Evolutionary conservation across 2,888 invertebrate species (phyloP).

Genomic region (Synanthedon myopaeformis): DNA sequence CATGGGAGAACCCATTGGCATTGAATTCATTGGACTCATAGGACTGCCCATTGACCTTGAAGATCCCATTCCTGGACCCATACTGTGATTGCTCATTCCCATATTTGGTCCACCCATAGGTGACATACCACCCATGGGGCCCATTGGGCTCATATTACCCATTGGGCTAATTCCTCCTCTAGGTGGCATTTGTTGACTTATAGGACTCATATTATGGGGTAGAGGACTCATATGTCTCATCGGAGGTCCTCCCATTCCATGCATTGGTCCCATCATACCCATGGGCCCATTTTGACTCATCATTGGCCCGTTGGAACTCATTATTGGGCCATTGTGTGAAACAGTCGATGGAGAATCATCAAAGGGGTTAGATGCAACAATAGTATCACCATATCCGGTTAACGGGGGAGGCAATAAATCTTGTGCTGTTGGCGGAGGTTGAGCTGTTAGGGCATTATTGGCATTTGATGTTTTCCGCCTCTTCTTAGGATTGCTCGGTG

Average conservation of each 20-base stretch:
- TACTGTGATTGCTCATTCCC: slow-evolving; percentile 74
- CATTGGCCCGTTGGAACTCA: slow-evolving; percentile 74
- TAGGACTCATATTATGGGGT: slow-evolving; percentile 72
- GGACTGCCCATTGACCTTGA: slow-evolving; percentile 77
- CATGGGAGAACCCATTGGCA: slow-evolving; percentile 80
- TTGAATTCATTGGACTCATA: slow-evolving; percentile 81
- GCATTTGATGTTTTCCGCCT: slow-evolving; percentile 84
- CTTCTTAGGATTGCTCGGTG: slow-evolving; percentile 88
- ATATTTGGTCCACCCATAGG: slow-evolving; percentile 80
- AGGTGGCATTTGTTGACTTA: slow-evolving; percentile 74
- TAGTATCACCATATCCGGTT: slow-evolving; percentile 92
- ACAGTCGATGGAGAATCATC: slow-evolving; percentile 86
- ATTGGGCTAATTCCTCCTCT: slow-evolving; percentile 75
- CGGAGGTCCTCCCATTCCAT: slow-evolving; percentile 72
- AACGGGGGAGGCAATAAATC: slow-evolving; percentile 88
- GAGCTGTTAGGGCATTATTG: slow-evolving; percentile 73
- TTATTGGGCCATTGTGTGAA: slow-evolving; percentile 72
- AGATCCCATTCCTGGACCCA: slow-evolving; percentile 70
- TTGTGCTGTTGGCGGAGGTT: slow-evolving; percentile 78
- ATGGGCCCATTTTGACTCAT: slow-evolving; percentile 77
- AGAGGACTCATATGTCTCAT: slow-evolving; percentile 76
- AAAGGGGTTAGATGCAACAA: slow-evolving; percentile 94
- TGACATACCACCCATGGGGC: slow-evolving; percentile 75
- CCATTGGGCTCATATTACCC: slow-evolving; percentile 79
- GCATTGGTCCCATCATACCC: slow-evolving; percentile 74